These are phyloP conservation scores for Merops nubicus DNA, from an alignment of 2,113 vertebrate genomes.

Conservation along the genomic window DNA sequence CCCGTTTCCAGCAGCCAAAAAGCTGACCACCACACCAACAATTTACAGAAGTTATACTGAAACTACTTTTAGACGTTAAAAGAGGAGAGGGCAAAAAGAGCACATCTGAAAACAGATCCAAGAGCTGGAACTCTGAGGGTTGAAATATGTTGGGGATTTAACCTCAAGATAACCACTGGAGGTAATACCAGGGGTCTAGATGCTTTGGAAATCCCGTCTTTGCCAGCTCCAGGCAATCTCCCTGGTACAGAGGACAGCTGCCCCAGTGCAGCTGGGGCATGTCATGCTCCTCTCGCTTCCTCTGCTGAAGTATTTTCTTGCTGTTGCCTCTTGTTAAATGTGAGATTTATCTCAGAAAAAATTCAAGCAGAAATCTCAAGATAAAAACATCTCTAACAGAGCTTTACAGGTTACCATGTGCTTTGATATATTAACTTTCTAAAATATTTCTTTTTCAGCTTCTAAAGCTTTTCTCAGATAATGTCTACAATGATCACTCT, in stretches of 20 bases:
- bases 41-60: neutral
- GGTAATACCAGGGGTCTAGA: neutral
- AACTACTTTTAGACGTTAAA: neutral
- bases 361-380: neutral
- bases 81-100: neutral
- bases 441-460: neutral
- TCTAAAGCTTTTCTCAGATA: neutral
- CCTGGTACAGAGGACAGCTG: rapidly evolving
- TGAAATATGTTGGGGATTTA: neutral
- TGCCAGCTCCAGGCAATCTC: neutral
- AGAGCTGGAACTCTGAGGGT: neutral
- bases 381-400: neutral
- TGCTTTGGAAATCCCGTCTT: neutral
- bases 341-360: neutral
- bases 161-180: neutral
- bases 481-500: neutral
- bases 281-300: neutral
- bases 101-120: neutral
- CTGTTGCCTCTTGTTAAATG: neutral
- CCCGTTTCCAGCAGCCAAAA: neutral
- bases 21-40: neutral
- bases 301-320: neutral
- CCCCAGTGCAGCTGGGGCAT: rapidly evolving
- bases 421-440: neutral
- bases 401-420: neutral